Evolutionary conservation across 2,113 vertebrate genomes (phyloP).

Genomic region (Galeopterus variegatus): DNA sequence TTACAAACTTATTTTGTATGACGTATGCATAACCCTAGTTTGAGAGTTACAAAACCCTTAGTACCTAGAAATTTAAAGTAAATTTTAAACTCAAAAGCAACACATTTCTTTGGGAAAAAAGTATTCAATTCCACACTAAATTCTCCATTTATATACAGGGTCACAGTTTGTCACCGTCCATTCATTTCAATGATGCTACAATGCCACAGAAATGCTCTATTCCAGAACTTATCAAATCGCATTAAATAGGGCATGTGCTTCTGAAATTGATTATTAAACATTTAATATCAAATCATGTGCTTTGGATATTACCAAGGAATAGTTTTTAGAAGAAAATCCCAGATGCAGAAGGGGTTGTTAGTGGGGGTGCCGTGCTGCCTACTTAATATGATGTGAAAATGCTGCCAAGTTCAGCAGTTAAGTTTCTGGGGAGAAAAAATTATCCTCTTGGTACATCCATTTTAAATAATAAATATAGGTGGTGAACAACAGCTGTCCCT

Average conservation of each 20-base stretch:
- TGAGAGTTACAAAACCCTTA: neutral
- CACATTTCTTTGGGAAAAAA: neutral
- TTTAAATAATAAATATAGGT: neutral
- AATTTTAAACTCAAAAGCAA: neutral
- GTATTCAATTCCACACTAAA: neutral
- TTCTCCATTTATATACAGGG: neutral
- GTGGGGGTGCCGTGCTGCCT: neutral
- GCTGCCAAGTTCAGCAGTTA: neutral
- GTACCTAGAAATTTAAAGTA: conserved; percentile 23
- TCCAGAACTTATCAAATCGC: neutral
- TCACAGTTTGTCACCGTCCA: neutral
- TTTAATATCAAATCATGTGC: neutral
- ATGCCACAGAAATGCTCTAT: neutral
- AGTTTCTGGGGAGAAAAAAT: neutral
- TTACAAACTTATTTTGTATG: neutral
- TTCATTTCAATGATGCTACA: neutral
- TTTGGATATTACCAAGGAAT: neutral
- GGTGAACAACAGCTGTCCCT: neutral
- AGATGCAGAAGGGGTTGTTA: neutral
- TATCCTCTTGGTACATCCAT: neutral
- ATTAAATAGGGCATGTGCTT: neutral
- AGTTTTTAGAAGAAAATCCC: neutral
- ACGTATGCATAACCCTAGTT: neutral
- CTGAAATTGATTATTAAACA: conserved; percentile 37
- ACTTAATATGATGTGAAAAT: neutral